phyloP scores from a whole-genome alignment of 1,140 invertebrate species.

The Drepana arcuata region DNA sequence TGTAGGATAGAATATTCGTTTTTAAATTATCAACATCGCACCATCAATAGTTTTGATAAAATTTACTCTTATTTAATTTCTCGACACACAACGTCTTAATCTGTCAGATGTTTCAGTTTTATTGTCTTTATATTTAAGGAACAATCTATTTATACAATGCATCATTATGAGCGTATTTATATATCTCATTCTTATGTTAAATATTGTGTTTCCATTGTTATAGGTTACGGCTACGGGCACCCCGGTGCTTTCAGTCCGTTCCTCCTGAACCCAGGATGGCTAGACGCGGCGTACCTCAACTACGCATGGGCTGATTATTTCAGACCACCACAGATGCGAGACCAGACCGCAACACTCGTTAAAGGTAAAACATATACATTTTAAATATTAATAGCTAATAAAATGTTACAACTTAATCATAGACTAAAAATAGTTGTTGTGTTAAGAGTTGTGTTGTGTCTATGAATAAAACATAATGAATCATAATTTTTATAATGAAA shows the following conservation, averaged over 20 bases:
- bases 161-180: no score
- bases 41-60: no score
- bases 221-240: conserved; percentile 81
- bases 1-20: not conserved
- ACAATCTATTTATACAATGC: conserved; percentile 1
- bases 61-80: no score
- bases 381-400: conserved; percentile 26
- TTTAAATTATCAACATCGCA: no score
- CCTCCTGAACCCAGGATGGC: conserved; percentile 81
- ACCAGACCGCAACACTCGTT: conserved; percentile 66
- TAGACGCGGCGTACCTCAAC: conserved; percentile 82
- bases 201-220: conserved; percentile 44
- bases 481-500: no score
- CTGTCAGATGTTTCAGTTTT: conserved; percentile 10
- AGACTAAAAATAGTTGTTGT: not conserved
- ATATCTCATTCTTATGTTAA: no score
- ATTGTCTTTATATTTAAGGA: not conserved
- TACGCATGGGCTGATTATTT: conserved; percentile 82
- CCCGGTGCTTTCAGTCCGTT: conserved; percentile 80
- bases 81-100: no score
- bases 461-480: no score
- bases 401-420: not conserved
- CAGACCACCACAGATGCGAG: conserved; percentile 66
- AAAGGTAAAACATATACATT: conserved; percentile 73
- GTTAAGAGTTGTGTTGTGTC: no score